Percentiles rank a stretch among this genome's conserved stretches.
Evolutionary conservation across 2,888 invertebrate genomes (phyloP).

Genomic region (Drosophila paracracens): DNA sequence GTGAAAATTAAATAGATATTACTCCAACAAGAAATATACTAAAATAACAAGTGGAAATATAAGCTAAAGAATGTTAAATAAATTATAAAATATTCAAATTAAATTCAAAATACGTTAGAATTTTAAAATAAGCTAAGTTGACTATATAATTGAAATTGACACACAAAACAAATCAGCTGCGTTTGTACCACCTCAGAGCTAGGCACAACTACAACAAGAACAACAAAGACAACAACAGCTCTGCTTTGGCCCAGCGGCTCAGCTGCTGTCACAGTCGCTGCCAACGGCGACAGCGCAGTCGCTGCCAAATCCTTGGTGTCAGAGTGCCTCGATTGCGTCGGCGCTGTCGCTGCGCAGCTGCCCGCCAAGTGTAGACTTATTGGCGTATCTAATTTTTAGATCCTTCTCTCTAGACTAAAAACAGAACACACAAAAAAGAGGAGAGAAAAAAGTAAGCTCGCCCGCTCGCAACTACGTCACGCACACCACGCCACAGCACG

Average conservation of each 20-base stretch:
- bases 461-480: slow-evolving; percentile 47
- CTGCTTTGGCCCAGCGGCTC: slow-evolving; percentile 38
- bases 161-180: slow-evolving; percentile 59
- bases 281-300: slow-evolving; percentile 22
- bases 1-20: slow-evolving; percentile 33
- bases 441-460: neutral
- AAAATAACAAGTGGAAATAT: neutral
- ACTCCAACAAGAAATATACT: neutral
- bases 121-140: neutral
- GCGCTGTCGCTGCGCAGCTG: slow-evolving; percentile 60
- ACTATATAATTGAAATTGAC: neutral
- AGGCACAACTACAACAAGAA: slow-evolving; percentile 12
- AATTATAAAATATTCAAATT: neutral
- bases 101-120: neutral
- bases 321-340: slow-evolving; percentile 26
- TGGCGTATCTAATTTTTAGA: slow-evolving; percentile 15
- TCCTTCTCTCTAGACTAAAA: slow-evolving; percentile 24
- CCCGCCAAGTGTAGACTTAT: slow-evolving; percentile 48
- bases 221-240: slow-evolving; percentile 9
- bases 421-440: neutral
- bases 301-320: slow-evolving; percentile 16
- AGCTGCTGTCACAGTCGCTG: slow-evolving; percentile 24
- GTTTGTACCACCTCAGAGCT: slow-evolving; percentile 22
- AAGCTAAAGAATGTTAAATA: neutral
- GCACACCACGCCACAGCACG: slow-evolving; percentile 27